Conservation (phyloP, 2,113 vertebrate species). For the Tetrax tetrax region DNA sequence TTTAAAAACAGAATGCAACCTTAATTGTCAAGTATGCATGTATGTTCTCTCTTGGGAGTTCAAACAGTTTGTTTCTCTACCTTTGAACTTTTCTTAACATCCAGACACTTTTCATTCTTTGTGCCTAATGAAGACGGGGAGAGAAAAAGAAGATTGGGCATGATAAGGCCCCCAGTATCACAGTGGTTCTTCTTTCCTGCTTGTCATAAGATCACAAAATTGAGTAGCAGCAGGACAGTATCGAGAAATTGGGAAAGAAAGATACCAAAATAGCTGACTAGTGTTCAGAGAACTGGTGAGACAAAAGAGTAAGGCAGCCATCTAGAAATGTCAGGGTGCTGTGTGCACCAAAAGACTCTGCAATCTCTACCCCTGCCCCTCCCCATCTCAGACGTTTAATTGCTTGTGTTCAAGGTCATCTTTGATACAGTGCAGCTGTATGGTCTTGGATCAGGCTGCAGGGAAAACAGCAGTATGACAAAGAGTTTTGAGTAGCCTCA, state of each 20-base stretch:
- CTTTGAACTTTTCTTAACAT: neutral
- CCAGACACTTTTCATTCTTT: neutral
- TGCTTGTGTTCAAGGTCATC: neutral
- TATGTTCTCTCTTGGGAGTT: neutral
- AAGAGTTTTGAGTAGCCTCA: neutral
- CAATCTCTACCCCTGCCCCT: neutral
- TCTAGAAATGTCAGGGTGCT: neutral
- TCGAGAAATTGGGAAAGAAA: neutral
- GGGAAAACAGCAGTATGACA: neutral
- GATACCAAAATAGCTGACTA: neutral
- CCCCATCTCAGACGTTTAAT: neutral
- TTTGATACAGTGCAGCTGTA: neutral
- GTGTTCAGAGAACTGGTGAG: neutral
- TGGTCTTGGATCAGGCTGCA: neutral
- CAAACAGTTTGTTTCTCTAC: neutral
- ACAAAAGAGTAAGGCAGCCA: neutral
- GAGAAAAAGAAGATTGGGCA: neutral
- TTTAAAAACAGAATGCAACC: neutral
- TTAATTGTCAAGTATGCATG: neutral
- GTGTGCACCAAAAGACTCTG: neutral
- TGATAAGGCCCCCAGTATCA: neutral
- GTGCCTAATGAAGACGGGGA: neutral
- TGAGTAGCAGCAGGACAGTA: neutral
- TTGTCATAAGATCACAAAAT: neutral
- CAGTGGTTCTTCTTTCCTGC: neutral